These are phyloP conservation scores for Urophycis tenuis DNA, from an alignment of 2,797 vertebrate species.

Conservation along the genomic window DNA sequence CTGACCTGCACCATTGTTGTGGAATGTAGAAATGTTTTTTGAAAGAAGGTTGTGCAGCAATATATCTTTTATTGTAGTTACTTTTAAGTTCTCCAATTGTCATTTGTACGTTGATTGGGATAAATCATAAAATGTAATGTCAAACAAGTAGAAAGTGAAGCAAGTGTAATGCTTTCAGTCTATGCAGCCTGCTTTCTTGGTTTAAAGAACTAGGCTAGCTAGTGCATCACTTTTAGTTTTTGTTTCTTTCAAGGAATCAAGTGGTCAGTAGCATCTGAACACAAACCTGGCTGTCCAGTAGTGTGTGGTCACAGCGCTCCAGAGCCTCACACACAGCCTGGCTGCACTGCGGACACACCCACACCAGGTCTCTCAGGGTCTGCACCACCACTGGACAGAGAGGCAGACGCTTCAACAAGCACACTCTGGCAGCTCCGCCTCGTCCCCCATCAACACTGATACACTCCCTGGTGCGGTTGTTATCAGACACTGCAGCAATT, in stretches of 20 bases:
- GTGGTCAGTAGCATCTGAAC: constrained; percentile 9
- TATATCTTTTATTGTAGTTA: too few species aligned
- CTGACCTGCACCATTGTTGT: too few species aligned
- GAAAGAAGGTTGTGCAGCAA: too few species aligned
- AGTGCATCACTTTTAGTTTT: constrained; percentile 6
- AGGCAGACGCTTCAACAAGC: background rate
- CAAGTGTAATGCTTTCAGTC: background rate
- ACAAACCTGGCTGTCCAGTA: constrained; percentile 63
- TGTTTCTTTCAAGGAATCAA: background rate
- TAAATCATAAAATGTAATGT: background rate
- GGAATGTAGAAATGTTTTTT: too few species aligned
- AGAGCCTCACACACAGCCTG: constrained; percentile 77
- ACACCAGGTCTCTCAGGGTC: constrained; percentile 87
- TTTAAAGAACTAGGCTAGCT: background rate
- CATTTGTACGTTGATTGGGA: too few species aligned
- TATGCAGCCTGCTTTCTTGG: background rate
- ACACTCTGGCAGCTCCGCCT: too few species aligned
- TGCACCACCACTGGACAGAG: constrained; percentile 79
- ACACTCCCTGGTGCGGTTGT: too few species aligned
- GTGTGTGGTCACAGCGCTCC: constrained; percentile 79
- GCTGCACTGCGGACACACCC: constrained; percentile 86
- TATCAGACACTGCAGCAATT: too few species aligned
- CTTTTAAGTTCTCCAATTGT: too few species aligned
- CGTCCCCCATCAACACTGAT: too few species aligned
- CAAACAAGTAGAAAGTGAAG: background rate